Conservation (phyloP, 1,140 invertebrate species). For the Batillaria attramentaria region DNA sequence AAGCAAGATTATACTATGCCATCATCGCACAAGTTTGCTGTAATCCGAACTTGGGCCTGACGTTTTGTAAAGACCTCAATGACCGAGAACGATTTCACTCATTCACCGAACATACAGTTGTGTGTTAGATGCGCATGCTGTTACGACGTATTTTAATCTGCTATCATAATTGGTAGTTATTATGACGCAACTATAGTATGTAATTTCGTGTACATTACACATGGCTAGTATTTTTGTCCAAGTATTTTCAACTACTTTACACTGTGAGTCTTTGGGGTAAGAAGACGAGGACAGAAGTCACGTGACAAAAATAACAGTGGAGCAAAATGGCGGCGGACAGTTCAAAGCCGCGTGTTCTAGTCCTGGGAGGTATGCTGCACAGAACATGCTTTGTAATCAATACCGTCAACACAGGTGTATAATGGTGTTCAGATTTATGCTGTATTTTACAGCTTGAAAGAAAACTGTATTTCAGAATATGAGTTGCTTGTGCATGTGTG, state of each 20-base stretch:
- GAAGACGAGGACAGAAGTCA: constrained; percentile 25
- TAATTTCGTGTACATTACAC: too few species aligned
- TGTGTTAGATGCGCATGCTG: too few species aligned
- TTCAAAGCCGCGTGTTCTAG: constrained; percentile 38
- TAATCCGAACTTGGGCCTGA: too few species aligned
- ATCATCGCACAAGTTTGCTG: too few species aligned
- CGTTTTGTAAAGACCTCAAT: too few species aligned
- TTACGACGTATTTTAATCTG: too few species aligned
- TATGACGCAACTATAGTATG: too few species aligned
- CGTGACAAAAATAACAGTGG: constrained; percentile 41
- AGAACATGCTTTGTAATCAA: not conserved
- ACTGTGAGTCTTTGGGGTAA: not conserved
- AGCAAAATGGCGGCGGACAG: constrained; percentile 47
- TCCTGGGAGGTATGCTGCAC: constrained; percentile 34
- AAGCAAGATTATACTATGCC: too few species aligned
- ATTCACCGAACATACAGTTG: too few species aligned
- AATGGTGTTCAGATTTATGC: not conserved
- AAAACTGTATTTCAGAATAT: not conserved
- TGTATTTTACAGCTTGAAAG: not conserved
- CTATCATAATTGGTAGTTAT: too few species aligned
- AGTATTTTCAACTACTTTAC: not conserved
- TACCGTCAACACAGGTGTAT: not conserved
- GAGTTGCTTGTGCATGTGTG: not conserved
- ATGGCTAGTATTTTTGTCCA: not conserved
- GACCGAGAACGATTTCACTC: too few species aligned